A percentile compares a stretch with the other conserved stretches of the same genome.
Conservation (phyloP, 2,113 vertebrate species). For the Calyptomena viridis region DNA sequence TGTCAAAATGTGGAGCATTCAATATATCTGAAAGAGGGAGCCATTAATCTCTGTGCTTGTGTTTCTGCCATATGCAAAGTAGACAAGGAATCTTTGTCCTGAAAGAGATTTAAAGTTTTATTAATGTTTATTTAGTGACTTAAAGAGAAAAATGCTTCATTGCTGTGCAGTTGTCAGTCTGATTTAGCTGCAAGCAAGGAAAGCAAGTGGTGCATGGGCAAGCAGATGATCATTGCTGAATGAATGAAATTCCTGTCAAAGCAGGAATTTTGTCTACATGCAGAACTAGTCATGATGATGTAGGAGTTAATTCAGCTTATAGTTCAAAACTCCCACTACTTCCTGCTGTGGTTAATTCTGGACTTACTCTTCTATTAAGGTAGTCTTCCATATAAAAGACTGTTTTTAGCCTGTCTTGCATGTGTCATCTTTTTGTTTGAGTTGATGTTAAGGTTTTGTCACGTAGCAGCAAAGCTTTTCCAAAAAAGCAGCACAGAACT, state of each 20-base stretch:
- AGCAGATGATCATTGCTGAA: neutral
- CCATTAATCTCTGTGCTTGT: neutral
- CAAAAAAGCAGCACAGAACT: neutral
- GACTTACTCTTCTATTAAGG: conserved; percentile 36
- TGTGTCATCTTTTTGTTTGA: conserved; percentile 9
- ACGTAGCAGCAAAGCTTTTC: neutral
- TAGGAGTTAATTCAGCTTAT: conserved; percentile 12
- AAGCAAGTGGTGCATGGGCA: neutral
- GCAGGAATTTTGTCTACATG: neutral
- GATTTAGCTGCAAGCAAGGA: neutral
- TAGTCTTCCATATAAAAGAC: neutral
- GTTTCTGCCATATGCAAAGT: neutral
- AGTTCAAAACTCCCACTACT: conserved; percentile 28
- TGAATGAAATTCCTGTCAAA: conserved; percentile 7
- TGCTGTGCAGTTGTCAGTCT: neutral
- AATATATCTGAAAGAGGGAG: neutral
- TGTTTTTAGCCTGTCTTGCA: neutral
- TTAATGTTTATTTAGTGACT: neutral
- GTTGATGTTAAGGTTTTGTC: neutral
- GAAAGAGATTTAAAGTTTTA: neutral
- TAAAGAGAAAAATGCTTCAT: neutral
- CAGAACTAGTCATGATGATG: neutral
- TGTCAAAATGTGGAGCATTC: neutral
- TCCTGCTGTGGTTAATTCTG: conserved; percentile 51
- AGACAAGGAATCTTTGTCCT: neutral